These are phyloP conservation scores for Ectemnius cavifrons DNA, from an alignment of 2,888 invertebrate species.

Conservation along the genomic window DNA sequence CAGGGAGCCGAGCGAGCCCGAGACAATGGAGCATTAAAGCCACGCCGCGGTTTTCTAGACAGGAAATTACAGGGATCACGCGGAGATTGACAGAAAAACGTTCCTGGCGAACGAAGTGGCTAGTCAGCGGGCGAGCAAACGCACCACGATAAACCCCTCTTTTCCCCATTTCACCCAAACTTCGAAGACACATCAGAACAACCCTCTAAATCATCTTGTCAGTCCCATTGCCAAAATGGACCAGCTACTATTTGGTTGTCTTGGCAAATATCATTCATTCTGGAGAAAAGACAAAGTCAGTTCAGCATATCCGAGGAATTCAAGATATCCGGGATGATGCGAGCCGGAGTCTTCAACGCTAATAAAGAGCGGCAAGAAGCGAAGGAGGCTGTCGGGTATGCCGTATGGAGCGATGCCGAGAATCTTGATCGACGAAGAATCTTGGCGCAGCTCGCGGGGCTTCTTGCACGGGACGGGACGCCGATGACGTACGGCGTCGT, in stretches of 20 bases:
- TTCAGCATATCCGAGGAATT: neutral
- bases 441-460: conserved; percentile 33
- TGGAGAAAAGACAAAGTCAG: too few species aligned
- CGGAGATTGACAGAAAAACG: conserved; percentile 78
- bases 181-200: conserved; percentile 62
- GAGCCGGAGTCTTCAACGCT: neutral
- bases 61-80: conserved; percentile 78
- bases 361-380: conserved; percentile 5
- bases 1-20: conserved; percentile 51
- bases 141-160: conserved; percentile 57
- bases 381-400: neutral
- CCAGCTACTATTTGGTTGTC: neutral
- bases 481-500: conserved; percentile 67
- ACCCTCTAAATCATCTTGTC: conserved; percentile 39
- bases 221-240: neutral
- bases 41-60: conserved; percentile 76
- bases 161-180: conserved; percentile 42
- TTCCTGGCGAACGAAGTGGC: conserved; percentile 66
- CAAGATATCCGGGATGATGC: neutral
- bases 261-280: neutral
- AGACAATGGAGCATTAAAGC: conserved; percentile 78
- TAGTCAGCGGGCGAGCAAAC: conserved; percentile 52
- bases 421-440: conserved; percentile 40
- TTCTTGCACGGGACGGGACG: conserved; percentile 45
- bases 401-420: conserved; percentile 27